These are phyloP conservation scores for Mormyrus lacerda DNA, from an alignment of 2,113 vertebrate genomes.

Conservation along the genomic window DNA sequence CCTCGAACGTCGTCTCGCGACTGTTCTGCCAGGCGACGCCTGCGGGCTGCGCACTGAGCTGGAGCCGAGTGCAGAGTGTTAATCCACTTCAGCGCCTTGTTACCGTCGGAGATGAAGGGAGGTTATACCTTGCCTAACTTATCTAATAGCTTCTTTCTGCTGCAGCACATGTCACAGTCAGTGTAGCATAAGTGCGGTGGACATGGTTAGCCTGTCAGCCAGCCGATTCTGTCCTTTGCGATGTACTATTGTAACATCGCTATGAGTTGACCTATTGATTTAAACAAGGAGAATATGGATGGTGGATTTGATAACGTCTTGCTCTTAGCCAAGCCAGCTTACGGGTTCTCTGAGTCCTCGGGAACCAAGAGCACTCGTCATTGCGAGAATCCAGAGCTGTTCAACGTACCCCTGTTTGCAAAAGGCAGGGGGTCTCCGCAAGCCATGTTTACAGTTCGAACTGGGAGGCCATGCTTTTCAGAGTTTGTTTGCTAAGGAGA, in stretches of 20 bases:
- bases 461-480: not conserved
- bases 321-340: not conserved
- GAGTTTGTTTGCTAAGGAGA: not conserved
- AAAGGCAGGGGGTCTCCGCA: not conserved
- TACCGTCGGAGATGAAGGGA: not conserved
- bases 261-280: not conserved
- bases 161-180: not conserved
- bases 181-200: not conserved
- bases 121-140: not conserved
- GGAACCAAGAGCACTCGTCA: not conserved
- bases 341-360: not conserved
- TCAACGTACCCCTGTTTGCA: not conserved
- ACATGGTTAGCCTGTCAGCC: not conserved
- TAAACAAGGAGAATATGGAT: not conserved
- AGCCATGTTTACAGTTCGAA: not conserved
- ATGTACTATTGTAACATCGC: not conserved
- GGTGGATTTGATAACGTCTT: not conserved
- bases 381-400: not conserved
- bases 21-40: not conserved
- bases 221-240: not conserved
- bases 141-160: not conserved
- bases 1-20: not conserved
- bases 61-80: not conserved
- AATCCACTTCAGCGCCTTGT: not conserved
- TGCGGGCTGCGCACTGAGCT: not conserved